Conservation (phyloP, 2,888 invertebrate genomes). For the Papilio gigon region DNA sequence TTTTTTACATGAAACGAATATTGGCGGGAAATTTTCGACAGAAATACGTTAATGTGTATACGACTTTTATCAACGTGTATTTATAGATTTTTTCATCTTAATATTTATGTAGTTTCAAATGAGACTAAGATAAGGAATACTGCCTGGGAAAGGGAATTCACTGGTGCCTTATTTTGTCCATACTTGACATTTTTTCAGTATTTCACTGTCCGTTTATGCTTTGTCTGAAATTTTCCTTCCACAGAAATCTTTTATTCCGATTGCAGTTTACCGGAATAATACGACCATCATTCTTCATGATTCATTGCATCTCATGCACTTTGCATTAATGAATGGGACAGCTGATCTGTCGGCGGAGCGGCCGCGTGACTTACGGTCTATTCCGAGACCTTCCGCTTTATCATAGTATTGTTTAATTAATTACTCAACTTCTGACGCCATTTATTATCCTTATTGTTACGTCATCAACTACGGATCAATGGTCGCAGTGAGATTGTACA, state of each 20-base stretch:
- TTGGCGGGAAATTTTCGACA: not conserved
- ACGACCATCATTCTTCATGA: not conserved
- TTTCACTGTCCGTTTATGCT: not conserved
- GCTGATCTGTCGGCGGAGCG: not conserved
- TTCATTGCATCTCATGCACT: not conserved
- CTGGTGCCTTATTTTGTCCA: no score
- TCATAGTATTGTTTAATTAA: conserved; percentile 1
- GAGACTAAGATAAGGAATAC: no score
- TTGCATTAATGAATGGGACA: conserved; percentile 32
- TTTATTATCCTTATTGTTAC: not conserved
- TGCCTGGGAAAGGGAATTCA: no score
- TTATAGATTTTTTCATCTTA: not conserved
- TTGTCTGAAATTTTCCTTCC: no score
- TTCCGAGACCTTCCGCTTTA: conserved; percentile 20
- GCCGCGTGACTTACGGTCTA: conserved; percentile 18
- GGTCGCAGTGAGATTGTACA: no score
- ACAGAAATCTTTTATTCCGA: not conserved
- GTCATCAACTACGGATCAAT: no score
- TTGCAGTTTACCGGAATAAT: not conserved
- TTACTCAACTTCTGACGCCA: not conserved
- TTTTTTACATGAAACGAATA: not conserved
- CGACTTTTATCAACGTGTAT: not conserved
- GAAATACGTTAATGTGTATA: not conserved
- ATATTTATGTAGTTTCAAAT: not conserved
- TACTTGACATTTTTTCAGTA: not conserved